Base-by-base conservation (phyloP, 2,888 invertebrate species). In the Philereme vetulata region DNA sequence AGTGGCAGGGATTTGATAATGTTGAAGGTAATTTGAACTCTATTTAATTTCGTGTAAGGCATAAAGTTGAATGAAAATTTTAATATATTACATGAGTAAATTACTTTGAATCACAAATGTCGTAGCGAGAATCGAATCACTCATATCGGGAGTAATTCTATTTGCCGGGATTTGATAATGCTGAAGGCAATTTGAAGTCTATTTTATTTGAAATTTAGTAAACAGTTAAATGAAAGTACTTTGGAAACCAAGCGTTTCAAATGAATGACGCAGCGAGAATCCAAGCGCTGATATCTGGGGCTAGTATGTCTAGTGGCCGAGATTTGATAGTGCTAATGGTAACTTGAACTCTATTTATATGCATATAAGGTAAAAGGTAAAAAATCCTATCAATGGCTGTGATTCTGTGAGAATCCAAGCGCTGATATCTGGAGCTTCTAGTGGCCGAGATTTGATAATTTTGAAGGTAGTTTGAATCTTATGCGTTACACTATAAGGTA, bases 41-140 rank as follows among this genome's bases (percentile, higher is more conserved):
- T n/a, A n/a, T n/a, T n/a, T n/a, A n/a, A n/a, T n/a, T n/a, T n/a
- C n/a, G n/a, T 21, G 21, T 21, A 21, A 21, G 21, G 21, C 2
- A 2, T 1, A 21, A 21, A 21, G 21, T 21, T 21, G 21, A 21
- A 21, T 21, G 21, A 21, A 21, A 21, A 21, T 21, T 21, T 21
- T 21, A 21, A 21, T 1, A 21, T 21, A 21, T 21, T 1, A 21
- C 1, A 21, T 1, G 21, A 21, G 21, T 21, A 21, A 1, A 21
- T 21, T 21, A 84, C 98, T 98, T 81, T 93, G 97, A 32, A 93
- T 98, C 85, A 95, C 94, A 42, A 95, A 97, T 78, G 96, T 97
- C 82, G 93, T 94, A 3, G 90, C 93, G 5, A 93, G 96, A 75
- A 94, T 97, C 70, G 95, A 95, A 78, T 94, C 84, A 0, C 71